Evolutionary conservation across 2,113 vertebrate genomes (phyloP).

Genomic region (Orientallactaga bullata): DNA sequence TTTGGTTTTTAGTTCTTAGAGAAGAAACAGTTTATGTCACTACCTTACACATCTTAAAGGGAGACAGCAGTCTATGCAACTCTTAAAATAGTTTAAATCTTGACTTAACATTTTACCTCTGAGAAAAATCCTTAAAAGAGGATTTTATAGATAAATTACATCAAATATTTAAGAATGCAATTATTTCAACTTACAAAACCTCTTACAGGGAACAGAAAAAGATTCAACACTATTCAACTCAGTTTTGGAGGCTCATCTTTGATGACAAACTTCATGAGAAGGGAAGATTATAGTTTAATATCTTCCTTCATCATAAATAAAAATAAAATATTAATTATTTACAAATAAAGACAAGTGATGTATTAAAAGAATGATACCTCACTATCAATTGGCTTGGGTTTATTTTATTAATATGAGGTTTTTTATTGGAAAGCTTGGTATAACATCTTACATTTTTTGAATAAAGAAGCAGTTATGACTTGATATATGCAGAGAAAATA

Average conservation of each 20-base stretch:
- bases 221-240: neutral
- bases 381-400: neutral
- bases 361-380: neutral
- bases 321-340: constrained; percentile 7
- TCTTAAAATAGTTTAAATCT: constrained; percentile 23
- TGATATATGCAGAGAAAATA: neutral
- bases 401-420: constrained; percentile 20
- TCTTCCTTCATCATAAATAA: neutral
- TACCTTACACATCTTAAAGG: neutral
- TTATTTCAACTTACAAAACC: neutral
- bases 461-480: neutral
- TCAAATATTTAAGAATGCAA: constrained; percentile 10
- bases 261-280: neutral
- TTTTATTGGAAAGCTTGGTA: constrained; percentile 3
- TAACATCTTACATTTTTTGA: neutral
- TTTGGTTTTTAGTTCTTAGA: neutral
- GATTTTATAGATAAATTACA: constrained; percentile 15
- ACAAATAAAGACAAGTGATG: neutral
- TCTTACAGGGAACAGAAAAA: neutral
- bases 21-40: neutral
- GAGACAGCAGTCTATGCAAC: neutral
- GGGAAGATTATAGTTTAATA: neutral
- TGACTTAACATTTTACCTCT: neutral
- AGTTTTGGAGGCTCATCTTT: constrained; percentile 23
- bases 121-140: neutral